A percentile compares a stretch with the other conserved stretches of the same genome.
phyloP scores from a whole-genome alignment of 2,888 invertebrate genomes.

The Mesorhabditis spiculigera region DNA sequence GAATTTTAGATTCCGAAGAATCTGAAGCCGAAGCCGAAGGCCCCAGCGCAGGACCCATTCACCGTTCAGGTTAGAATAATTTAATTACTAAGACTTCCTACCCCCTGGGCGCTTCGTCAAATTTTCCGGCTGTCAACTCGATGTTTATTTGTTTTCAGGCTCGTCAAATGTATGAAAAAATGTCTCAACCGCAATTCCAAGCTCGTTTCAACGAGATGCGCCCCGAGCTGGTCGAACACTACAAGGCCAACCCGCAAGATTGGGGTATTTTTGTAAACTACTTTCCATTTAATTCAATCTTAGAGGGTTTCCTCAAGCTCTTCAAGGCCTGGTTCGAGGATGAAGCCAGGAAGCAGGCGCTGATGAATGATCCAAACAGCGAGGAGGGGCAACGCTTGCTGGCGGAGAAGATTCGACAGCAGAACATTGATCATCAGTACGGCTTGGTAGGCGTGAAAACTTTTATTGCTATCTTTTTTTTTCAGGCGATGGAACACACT shows the following conservation, averaged over 20 bases:
- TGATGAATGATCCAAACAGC: slow-evolving; percentile 72
- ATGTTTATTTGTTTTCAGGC: neutral
- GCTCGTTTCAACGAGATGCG: neutral
- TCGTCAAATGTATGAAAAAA: neutral
- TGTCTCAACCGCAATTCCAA: neutral
- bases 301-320: slow-evolving; percentile 17
- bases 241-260: neutral
- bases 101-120: too few species aligned
- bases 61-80: too few species aligned
- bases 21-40: slow-evolving; percentile 4
- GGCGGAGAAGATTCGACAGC: slow-evolving; percentile 81
- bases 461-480: slow-evolving; percentile 58
- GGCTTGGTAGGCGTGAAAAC: slow-evolving; percentile 1
- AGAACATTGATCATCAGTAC: slow-evolving; percentile 80
- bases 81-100: too few species aligned
- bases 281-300: slow-evolving; percentile 9
- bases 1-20: neutral
- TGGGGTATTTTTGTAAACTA: neutral
- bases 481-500: slow-evolving; percentile 95
- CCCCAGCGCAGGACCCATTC: too few species aligned
- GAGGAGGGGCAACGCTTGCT: slow-evolving; percentile 89
- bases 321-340: slow-evolving; percentile 5
- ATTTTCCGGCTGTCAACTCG: neutral
- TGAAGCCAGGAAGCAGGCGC: neutral
- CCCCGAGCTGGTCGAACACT: neutral